A percentile compares a stretch with the other conserved stretches of the same genome.
Conservation (phyloP, 2,113 vertebrate species). For the Trogon melanurus region DNA sequence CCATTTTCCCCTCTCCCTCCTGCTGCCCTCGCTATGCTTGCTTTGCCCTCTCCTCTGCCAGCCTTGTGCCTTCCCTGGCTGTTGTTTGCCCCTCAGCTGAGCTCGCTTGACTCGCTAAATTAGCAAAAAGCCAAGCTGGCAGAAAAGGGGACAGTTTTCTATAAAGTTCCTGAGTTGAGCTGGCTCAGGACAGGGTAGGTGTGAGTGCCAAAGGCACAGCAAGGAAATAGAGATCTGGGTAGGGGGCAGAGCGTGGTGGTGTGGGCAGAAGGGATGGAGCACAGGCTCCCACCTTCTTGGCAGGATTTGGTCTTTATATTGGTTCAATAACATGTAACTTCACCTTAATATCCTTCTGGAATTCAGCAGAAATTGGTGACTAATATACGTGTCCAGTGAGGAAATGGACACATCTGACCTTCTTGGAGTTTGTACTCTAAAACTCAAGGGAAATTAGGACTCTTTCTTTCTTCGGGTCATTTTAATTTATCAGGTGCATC, state of each 20-base stretch:
- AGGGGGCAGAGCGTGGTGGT: neutral
- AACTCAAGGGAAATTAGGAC: neutral
- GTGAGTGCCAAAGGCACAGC: neutral
- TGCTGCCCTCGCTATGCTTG: neutral
- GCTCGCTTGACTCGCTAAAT: neutral
- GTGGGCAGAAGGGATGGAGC: neutral
- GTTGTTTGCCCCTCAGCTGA: neutral
- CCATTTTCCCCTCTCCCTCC: neutral
- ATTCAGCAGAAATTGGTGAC: neutral
- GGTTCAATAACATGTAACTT: neutral
- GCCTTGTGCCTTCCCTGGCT: neutral
- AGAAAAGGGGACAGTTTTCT: neutral
- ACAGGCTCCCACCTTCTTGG: rapidly evolving
- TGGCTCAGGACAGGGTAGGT: neutral
- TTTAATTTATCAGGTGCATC: neutral
- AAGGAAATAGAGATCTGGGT: neutral
- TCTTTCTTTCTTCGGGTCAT: neutral
- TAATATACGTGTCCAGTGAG: rapidly evolving
- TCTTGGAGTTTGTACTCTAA: neutral
- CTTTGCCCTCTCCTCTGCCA: neutral
- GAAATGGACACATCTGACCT: neutral
- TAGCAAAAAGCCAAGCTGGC: neutral
- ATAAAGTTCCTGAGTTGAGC: rapidly evolving
- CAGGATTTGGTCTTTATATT: neutral
- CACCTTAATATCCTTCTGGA: neutral